phyloP scores from a whole-genome alignment of 2,888 invertebrate species.

The Microctonus aethiopoides region DNA sequence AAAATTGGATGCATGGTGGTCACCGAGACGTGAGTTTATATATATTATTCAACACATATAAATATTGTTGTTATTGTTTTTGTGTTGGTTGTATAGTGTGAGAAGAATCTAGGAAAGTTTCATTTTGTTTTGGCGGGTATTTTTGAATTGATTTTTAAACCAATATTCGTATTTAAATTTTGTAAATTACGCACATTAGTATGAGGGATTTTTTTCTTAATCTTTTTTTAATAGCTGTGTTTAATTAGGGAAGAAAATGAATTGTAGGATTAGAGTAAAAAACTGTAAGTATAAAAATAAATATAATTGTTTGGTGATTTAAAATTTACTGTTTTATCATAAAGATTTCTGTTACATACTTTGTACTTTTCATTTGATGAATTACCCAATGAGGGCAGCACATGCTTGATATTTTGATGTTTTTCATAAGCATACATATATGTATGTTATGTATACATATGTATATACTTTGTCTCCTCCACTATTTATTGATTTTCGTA shows the following conservation, averaged over 20 bases:
- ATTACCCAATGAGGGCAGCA: slow-evolving; percentile 51
- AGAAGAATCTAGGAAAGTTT: not conserved
- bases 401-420: slow-evolving; percentile 13
- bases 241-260: not conserved
- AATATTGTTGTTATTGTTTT: not conserved
- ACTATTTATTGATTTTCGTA: slow-evolving; percentile 61
- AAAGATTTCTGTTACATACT: no score
- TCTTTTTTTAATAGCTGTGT: not conserved
- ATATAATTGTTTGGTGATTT: not conserved
- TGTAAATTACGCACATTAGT: not conserved
- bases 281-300: not conserved
- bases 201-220: no score
- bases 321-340: not conserved
- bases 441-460: not conserved
- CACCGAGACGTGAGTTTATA: slow-evolving; percentile 62
- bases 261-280: not conserved
- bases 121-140: not conserved
- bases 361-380: not conserved
- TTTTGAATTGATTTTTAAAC: not conserved
- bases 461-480: not conserved
- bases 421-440: no score
- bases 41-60: not conserved
- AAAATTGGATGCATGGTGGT: slow-evolving; percentile 64
- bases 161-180: not conserved
- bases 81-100: not conserved